These are phyloP conservation scores for Toxotes chatareus DNA, from an alignment of 2,113 vertebrate species.

Conservation along the genomic window DNA sequence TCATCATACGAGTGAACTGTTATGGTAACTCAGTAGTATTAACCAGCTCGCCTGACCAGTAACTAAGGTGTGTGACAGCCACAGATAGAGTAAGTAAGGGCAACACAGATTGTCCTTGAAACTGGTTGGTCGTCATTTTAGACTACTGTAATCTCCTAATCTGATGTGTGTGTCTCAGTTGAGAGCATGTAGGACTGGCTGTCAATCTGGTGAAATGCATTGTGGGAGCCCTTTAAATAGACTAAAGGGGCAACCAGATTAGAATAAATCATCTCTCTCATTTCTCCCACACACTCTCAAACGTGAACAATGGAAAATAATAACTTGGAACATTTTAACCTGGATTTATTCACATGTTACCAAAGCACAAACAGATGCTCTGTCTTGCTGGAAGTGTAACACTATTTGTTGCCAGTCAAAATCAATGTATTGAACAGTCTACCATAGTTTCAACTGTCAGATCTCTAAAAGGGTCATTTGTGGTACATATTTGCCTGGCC, in stretches of 20 bases:
- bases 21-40: not conserved
- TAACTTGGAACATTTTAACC: not conserved
- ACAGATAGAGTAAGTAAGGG: constrained; percentile 39
- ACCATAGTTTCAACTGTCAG: not conserved
- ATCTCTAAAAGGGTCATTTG: not conserved
- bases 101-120: constrained; percentile 66
- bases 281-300: not conserved
- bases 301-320: not conserved
- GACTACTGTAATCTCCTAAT: constrained; percentile 82
- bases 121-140: constrained; percentile 56
- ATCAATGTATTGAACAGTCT: constrained; percentile 9
- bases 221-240: constrained; percentile 71
- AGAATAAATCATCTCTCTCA: constrained; percentile 19
- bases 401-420: not conserved
- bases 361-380: not conserved
- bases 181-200: constrained; percentile 36
- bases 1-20: not conserved
- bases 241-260: constrained; percentile 52
- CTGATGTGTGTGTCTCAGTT: constrained; percentile 28
- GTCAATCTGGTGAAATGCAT: constrained; percentile 66
- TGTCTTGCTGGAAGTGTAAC: not conserved
- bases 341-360: not conserved
- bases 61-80: not conserved
- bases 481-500: not conserved
- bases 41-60: not conserved